These are phyloP conservation scores for Caenorhabditis becei DNA, from an alignment of 2,888 invertebrate genomes.

Conservation along the genomic window DNA sequence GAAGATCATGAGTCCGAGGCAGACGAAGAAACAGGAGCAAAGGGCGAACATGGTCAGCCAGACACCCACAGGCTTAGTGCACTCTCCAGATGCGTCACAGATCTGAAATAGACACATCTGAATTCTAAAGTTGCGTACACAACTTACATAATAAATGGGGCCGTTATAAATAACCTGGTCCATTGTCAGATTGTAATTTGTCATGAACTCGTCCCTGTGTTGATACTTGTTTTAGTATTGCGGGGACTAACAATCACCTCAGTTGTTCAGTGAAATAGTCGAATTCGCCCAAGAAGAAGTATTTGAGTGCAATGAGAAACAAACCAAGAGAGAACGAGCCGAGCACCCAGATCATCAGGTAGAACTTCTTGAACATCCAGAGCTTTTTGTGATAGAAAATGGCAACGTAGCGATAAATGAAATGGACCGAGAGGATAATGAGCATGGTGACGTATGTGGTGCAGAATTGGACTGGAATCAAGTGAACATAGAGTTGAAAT, in stretches of 20 bases:
- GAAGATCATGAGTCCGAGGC: conserved; percentile 34
- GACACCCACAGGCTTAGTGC: conserved; percentile 34
- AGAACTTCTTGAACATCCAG: conserved; percentile 38
- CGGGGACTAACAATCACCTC: no score
- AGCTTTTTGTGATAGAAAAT: conserved; percentile 20
- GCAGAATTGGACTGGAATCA: conserved; percentile 59
- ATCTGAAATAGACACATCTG: conserved; percentile 5
- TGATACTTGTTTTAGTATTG: not conserved
- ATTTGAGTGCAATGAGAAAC: conserved; percentile 39
- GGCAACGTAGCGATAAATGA: conserved; percentile 46
- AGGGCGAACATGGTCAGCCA: conserved; percentile 36
- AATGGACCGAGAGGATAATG: conserved; percentile 47
- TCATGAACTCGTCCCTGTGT: conserved; percentile 24
- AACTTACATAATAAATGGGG: conserved; percentile 45
- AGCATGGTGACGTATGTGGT: conserved; percentile 49
- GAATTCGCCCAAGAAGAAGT: conserved; percentile 45
- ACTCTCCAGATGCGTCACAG: conserved; percentile 21
- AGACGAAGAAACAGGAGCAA: conserved; percentile 30
- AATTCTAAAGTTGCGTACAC: not conserved
- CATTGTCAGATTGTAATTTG: conserved; percentile 48
- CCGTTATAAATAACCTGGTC: conserved; percentile 48
- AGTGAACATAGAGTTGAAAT: not conserved
- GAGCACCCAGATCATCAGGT: conserved; percentile 37
- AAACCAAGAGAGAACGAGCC: conserved; percentile 29
- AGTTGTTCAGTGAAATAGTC: conserved; percentile 39